Conservation (phyloP, 2,113 vertebrate genomes). For the Riparia riparia region DNA sequence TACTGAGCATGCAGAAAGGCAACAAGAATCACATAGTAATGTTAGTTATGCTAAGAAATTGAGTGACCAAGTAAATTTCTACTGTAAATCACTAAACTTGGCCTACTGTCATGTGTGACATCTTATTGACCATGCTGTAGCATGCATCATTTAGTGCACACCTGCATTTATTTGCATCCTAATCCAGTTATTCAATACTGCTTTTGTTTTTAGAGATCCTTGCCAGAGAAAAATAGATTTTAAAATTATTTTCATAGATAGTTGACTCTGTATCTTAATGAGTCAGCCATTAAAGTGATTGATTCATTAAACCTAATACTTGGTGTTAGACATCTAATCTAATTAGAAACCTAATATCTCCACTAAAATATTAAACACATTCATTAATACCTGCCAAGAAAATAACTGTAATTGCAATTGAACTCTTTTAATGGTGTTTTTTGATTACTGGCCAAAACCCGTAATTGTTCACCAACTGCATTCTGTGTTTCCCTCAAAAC, state of each 20-base stretch:
- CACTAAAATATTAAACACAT: conserved; percentile 25
- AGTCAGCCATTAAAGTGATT: background rate
- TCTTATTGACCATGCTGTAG: background rate
- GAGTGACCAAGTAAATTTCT: background rate
- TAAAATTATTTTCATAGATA: background rate
- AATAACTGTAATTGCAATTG: background rate
- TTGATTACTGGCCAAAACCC: background rate
- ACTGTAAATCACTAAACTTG: background rate
- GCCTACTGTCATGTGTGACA: background rate
- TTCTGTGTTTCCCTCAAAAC: background rate
- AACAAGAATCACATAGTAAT: background rate
- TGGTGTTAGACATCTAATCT: background rate
- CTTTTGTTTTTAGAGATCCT: background rate
- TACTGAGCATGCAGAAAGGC: background rate
- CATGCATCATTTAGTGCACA: background rate
- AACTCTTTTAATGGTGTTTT: background rate
- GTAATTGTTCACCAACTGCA: background rate
- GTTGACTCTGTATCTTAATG: background rate
- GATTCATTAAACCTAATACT: conserved; percentile 15
- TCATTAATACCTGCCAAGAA: conserved; percentile 15
- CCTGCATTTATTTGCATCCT: background rate
- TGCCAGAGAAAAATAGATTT: background rate
- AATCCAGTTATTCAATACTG: background rate
- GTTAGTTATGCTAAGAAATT: background rate
- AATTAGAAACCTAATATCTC: background rate